Evolutionary conservation across 2,888 invertebrate genomes (phyloP), one percentile per base, ranked within the genome.

Genomic region (Corythucha ciliata): DNA sequence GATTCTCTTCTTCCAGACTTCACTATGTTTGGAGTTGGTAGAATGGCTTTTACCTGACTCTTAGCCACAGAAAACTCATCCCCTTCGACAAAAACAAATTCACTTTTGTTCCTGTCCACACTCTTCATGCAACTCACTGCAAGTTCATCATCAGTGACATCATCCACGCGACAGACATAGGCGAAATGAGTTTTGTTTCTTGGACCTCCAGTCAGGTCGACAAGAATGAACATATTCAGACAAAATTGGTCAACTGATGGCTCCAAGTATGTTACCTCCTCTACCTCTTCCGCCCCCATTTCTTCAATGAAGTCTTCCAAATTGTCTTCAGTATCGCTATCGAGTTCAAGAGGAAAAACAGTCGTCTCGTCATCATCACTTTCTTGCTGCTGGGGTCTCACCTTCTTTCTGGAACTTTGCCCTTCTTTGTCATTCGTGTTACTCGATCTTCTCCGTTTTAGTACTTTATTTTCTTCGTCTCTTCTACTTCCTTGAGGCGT

Each of bases 61-160:
- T 45, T 45, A 32, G 45, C 33, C 18, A 18, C 45, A 4, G 45
- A 29, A 14, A 45, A 45, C 20, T 45, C 33, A 7, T 45, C 18
- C 33, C 45, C 33, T n/a, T 36, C 29, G 21, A 36, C 45, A 45
- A 45, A 45, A 45, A 45, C 29, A 37, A 45, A 45, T 45, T 45
- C 27, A 20, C 29, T 45, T 45, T 32, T 45, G 45, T 37, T 45
- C 20, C 18, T 36, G 14, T 36, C 33, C 45, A 36, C 45, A 6
- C 45, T 45, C 12, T 45, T 45, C 33, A 45, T 45, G 10, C 32
- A 27, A 41, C 32, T 32, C 5, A 32, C 33, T 16, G 45, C 33
- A 16, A 36, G 45, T 4, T 45, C 5, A 14, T 45, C 33, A 16
- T 45, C 32, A 8, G 20, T 45, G 20, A 45, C 45, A 29, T 37